Percentiles rank a stretch among this genome's conserved stretches.
These are phyloP conservation scores for Apis laboriosa DNA, from an alignment of 1,140 invertebrate species.

Conservation along the genomic window DNA sequence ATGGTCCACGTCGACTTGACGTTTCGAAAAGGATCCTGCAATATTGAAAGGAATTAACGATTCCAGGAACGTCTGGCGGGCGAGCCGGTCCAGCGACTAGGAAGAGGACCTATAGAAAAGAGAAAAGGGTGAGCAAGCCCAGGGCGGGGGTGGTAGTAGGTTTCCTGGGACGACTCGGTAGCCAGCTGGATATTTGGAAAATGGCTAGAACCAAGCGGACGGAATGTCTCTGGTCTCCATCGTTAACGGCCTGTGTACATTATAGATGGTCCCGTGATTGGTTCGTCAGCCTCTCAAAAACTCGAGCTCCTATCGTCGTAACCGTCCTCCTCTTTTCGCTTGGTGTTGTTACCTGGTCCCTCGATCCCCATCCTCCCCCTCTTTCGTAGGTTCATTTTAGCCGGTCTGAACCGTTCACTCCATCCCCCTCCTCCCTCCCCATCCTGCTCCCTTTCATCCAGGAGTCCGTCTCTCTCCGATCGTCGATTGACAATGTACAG, in stretches of 20 bases:
- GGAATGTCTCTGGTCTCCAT: conserved; percentile 66
- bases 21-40: conserved; percentile 67
- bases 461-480: conserved; percentile 22
- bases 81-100: conserved; percentile 47
- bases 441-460: conserved; percentile 6
- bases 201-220: conserved; percentile 64
- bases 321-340: conserved; percentile 35
- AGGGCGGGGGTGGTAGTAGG: conserved; percentile 25
- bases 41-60: conserved; percentile 74
- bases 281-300: conserved; percentile 77
- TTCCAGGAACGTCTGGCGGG: conserved; percentile 62
- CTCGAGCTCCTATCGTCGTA: conserved; percentile 52
- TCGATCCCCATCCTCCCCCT: conserved; percentile 34
- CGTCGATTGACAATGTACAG: conserved; percentile 63
- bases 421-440: conserved; percentile 7
- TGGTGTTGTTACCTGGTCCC: conserved; percentile 43
- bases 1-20: conserved; percentile 52
- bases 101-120: conserved; percentile 55
- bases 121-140: conserved; percentile 50
- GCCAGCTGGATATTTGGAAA: conserved; percentile 66
- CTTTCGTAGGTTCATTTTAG: conserved; percentile 65
- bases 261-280: conserved; percentile 77
- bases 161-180: conserved; percentile 62
- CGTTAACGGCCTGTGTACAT: conserved; percentile 78
- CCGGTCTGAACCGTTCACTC: conserved; percentile 24